phyloP scores from a whole-genome alignment of 2,888 invertebrate genomes.

The Aleiodes leptofemur region DNA sequence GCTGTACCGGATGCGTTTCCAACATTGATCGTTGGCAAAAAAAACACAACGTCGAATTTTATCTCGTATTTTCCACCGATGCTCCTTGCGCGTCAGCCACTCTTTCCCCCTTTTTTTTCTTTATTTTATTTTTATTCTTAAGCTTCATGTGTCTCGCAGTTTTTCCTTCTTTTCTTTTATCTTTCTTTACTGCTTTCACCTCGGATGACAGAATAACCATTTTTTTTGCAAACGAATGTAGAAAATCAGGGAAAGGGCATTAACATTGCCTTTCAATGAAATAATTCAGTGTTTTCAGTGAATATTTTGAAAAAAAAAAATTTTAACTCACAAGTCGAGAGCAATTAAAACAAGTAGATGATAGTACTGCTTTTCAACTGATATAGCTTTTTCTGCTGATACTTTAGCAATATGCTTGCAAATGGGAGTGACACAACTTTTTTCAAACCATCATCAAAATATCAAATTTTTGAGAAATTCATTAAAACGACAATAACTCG shows the following conservation, averaged over 20 bases:
- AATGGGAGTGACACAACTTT: no score
- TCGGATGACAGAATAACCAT: constrained; percentile 34
- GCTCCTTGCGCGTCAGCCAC: constrained; percentile 12
- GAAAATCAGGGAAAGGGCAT: constrained; percentile 47
- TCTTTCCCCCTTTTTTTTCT: background rate
- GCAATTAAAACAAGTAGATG: no score
- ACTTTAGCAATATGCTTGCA: no score
- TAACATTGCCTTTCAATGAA: constrained; percentile 31
- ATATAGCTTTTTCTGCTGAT: no score
- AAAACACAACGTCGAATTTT: constrained; percentile 23
- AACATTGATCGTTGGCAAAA: constrained; percentile 29
- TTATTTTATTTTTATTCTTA: no score
- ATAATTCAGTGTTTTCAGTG: constrained; percentile 18
- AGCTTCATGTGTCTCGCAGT: constrained; percentile 7
- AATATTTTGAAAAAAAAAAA: no score
- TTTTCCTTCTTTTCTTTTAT: constrained; percentile 17
- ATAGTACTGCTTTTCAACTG: no score
- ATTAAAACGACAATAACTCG: no score
- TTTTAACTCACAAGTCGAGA: no score
- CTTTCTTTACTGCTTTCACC: constrained; percentile 22
- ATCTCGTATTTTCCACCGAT: constrained; percentile 34
- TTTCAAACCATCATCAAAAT: no score
- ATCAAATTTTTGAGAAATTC: no score
- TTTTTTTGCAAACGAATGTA: constrained; percentile 37
- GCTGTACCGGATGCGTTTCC: constrained; percentile 23